Percentiles rank a stretch among this genome's conserved stretches.
These are phyloP conservation scores for Loriculus beryllinus DNA, from an alignment of 2,797 vertebrate species.

Conservation along the genomic window DNA sequence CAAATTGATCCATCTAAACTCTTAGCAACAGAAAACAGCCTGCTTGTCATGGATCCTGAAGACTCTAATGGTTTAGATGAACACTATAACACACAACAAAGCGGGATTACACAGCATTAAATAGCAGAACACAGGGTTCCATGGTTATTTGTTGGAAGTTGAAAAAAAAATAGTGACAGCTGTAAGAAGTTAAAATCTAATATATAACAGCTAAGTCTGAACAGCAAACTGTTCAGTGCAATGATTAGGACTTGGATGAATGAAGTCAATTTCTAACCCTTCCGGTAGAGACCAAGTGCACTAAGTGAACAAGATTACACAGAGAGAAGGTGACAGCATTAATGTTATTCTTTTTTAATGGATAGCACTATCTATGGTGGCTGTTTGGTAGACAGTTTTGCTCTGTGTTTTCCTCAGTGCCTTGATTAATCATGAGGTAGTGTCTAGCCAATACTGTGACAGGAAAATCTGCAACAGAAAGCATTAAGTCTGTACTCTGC, in stretches of 20 bases:
- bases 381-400: neutral
- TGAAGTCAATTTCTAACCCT: neutral
- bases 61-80: neutral
- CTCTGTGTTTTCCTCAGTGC: neutral
- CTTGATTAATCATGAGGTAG: neutral
- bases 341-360: neutral
- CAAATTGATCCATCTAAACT: constrained; percentile 4
- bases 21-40: neutral
- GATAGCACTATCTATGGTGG: neutral
- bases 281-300: neutral
- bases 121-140: neutral
- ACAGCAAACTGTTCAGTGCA: neutral
- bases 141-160: neutral
- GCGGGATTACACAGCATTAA: neutral
- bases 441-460: neutral
- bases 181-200: neutral
- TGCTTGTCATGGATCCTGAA: neutral
- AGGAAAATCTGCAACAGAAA: neutral
- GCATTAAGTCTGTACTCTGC: neutral
- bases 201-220: neutral
- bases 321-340: neutral
- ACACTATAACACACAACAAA: neutral
- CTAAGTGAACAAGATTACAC: neutral
- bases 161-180: neutral
- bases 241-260: neutral